Percentiles rank a stretch among this genome's conserved stretches.
Evolutionary conservation across 2,888 invertebrate genomes (phyloP).

Genomic region (Cerastis rubricosa): DNA sequence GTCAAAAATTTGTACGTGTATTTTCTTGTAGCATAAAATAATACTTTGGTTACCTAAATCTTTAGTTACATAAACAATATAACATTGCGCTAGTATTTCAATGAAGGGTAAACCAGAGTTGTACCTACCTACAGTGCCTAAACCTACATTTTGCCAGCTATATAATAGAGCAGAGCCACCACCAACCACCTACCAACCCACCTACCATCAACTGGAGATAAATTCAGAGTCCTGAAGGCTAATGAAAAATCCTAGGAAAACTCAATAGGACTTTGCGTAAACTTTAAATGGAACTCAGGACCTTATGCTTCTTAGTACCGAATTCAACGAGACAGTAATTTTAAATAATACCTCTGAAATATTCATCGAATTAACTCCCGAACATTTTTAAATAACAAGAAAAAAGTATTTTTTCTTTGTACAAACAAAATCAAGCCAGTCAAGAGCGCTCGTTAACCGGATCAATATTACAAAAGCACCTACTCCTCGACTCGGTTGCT

Average conservation of each 20-base stretch:
- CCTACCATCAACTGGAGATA: not conserved
- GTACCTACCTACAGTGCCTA: not conserved
- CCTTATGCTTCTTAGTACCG: not conserved
- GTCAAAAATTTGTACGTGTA: not conserved
- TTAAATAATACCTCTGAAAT: not conserved
- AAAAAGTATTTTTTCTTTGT: slow-evolving; percentile 9
- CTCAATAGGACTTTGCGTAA: too few species aligned
- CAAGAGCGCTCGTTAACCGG: slow-evolving; percentile 33
- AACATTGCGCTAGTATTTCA: not conserved
- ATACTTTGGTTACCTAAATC: not conserved
- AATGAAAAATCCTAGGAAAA: not conserved
- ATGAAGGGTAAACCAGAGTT: not conserved
- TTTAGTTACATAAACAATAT: not conserved
- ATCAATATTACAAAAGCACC: slow-evolving; percentile 38
- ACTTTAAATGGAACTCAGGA: not conserved
- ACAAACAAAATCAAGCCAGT: slow-evolving; percentile 4
- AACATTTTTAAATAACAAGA: not conserved
- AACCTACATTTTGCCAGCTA: not conserved
- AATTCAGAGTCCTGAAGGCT: not conserved
- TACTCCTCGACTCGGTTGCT: not conserved
- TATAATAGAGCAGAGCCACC: too few species aligned
- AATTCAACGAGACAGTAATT: not conserved
- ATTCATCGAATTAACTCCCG: not conserved
- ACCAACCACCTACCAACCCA: too few species aligned
- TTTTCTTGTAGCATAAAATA: not conserved